These are phyloP conservation scores for Mionectes olivaceus DNA, from an alignment of 2,797 vertebrate species.

Conservation along the genomic window DNA sequence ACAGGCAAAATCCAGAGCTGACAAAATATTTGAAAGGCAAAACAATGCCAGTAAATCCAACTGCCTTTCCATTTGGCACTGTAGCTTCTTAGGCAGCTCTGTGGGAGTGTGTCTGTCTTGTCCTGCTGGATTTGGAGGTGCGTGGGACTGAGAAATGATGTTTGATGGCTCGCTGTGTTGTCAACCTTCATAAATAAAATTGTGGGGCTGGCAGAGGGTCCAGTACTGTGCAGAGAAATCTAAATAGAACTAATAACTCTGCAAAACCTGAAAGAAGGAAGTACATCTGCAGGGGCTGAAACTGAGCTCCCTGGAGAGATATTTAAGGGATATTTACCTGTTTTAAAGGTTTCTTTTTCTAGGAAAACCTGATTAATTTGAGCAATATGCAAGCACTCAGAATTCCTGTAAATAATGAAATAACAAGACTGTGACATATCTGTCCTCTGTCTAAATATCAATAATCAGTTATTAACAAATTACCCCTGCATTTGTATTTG, in stretches of 20 bases:
- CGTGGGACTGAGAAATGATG: neutral
- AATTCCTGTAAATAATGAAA: neutral
- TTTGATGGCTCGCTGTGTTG: neutral
- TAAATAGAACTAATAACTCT: neutral
- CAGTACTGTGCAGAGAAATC: neutral
- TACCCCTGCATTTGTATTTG: neutral
- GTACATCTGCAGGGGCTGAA: neutral
- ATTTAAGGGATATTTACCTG: neutral
- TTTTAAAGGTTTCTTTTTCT: neutral
- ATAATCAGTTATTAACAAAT: neutral
- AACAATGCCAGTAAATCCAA: slow-evolving; percentile 47
- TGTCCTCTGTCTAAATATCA: neutral
- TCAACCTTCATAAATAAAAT: slow-evolving; percentile 5
- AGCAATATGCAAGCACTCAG: neutral
- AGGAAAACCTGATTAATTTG: neutral
- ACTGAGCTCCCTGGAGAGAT: neutral
- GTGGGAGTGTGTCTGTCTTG: neutral
- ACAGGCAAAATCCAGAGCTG: neutral
- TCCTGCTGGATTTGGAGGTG: neutral
- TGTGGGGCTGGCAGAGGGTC: neutral
- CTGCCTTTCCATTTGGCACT: neutral
- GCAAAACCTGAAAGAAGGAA: neutral
- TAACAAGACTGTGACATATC: neutral
- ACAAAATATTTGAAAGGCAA: slow-evolving; percentile 21
- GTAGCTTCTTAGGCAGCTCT: neutral